These are phyloP conservation scores for Listronotus bonariensis DNA, from an alignment of 1,140 invertebrate species.

Conservation along the genomic window DNA sequence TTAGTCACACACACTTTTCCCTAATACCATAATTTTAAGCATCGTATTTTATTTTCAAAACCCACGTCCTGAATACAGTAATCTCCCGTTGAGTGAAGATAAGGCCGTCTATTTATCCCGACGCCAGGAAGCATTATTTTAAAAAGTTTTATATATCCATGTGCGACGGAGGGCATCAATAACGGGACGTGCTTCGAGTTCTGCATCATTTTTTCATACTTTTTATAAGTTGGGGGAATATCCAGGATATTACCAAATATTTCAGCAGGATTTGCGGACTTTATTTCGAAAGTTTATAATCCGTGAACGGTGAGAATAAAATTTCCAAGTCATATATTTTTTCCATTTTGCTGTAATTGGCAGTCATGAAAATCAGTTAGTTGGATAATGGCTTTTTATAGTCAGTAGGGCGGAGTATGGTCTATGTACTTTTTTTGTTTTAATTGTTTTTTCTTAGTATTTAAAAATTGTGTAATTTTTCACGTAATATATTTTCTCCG, in stretches of 20 bases:
- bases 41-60: no score
- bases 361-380: no score
- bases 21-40: no score
- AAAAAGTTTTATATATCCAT: constrained; percentile 37
- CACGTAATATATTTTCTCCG: no score
- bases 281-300: constrained; percentile 34
- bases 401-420: no score
- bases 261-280: constrained; percentile 23
- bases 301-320: constrained; percentile 15
- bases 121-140: constrained; percentile 35
- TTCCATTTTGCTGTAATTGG: no score
- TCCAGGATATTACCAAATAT: constrained; percentile 26
- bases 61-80: constrained; percentile 1
- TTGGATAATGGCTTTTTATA: no score
- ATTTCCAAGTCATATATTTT: no score
- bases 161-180: constrained; percentile 35
- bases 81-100: constrained; percentile 36
- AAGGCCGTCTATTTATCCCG: constrained; percentile 30
- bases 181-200: constrained; percentile 30
- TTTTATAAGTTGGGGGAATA: constrained; percentile 10
- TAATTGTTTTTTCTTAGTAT: no score
- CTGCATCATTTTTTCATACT: constrained; percentile 31
- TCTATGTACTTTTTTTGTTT: no score
- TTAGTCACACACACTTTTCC: no score
- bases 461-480: no score